These are phyloP conservation scores for Eristalis tenax DNA, from an alignment of 2,888 invertebrate genomes.

Conservation along the genomic window DNA sequence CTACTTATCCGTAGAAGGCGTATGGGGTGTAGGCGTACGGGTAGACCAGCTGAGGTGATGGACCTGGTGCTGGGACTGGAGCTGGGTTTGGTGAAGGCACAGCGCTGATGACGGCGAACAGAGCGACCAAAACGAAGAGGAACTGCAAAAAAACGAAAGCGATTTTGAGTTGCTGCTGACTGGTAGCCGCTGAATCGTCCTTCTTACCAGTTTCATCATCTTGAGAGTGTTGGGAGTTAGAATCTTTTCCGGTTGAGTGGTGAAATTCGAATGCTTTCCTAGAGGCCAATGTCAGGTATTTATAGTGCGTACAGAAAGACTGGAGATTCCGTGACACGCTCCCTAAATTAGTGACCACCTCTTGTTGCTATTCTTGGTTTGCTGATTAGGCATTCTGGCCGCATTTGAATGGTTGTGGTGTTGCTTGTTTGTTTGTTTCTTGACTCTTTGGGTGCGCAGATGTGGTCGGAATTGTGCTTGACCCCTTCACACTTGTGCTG, in stretches of 20 bases:
- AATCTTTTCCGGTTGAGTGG: neutral
- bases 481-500: neutral
- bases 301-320: neutral
- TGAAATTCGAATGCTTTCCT: neutral
- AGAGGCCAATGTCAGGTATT: neutral
- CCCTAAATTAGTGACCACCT: neutral
- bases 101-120: slow-evolving; percentile 3
- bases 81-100: neutral
- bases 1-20: neutral
- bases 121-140: neutral
- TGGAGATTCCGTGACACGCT: neutral
- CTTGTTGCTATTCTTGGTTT: neutral
- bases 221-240: neutral
- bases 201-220: no score
- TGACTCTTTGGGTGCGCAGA: neutral
- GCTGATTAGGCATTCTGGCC: neutral
- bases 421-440: neutral
- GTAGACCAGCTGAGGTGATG: neutral
- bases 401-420: neutral
- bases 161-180: neutral
- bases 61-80: neutral
- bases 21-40: neutral
- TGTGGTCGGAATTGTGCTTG: neutral
- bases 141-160: neutral
- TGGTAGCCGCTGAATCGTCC: neutral